Evolutionary conservation across 37 sponge, comb jelly and placozoan species (phyloP), one percentile per base, ranked within the genome.

Genomic region (Bolinopsis microptera): DNA sequence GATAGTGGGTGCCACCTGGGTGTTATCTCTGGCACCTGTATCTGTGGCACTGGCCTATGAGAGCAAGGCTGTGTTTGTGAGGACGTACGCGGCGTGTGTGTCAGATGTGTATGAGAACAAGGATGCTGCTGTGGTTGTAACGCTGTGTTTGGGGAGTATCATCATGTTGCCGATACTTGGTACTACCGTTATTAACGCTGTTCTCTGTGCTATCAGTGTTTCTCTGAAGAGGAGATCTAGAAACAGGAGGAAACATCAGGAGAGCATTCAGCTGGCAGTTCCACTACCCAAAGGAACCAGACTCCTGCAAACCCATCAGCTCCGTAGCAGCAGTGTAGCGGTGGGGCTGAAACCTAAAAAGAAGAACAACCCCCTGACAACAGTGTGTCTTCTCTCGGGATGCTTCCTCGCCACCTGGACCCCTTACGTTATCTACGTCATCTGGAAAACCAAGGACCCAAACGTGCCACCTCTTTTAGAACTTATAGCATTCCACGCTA

Each of bases 321-420:
- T 48, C 61, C 5, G 61, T 18, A 48, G 61, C 13, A 13, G 61
- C 5, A 48, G 61, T 48, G 5, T 48, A 13, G 61, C 13, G 61
- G 9, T 13, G 61, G 9, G 9, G 5, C 5, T 13, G 13, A 48
- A 48, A 48, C 61, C 5, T 18, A 48, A 48, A 13, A 48, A 48
- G 61, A 48, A 48, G 61, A 48, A 48, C 61, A 48, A 13, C 13
- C 80, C 80, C 35, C 80, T 77, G 21, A 1, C 33, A 27, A 77
- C 80, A 33, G 80, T 77, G 5, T 77, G 80, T 32, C 33, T 32
- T 22, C 80, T 77, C 34, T 77, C 80, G 13, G 80, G 80, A 35
- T 16, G 27, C 18, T 77, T 77, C 80, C 9, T 77, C 0, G 36
- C 36, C 36, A 77, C 35, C 37, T 77, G 80, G 80, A 32, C 32